Base-by-base conservation (phyloP, 2,888 invertebrate genomes). In the Eutolmus rufibarbis region DNA sequence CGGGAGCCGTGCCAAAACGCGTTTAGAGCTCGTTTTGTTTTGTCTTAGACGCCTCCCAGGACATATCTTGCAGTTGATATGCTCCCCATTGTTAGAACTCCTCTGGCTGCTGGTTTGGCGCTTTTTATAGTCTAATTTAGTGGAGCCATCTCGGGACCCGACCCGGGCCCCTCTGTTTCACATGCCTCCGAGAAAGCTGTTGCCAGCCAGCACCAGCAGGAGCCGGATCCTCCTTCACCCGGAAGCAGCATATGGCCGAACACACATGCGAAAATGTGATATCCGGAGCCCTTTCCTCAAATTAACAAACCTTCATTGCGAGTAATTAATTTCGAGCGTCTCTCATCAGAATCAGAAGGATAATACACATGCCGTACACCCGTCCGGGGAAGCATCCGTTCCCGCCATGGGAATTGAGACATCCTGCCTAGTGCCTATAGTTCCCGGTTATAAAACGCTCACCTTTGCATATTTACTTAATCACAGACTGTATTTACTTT, bases 191-290 rank as follows among this genome's bases (percentile, higher is more conserved):
- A 28, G 66, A 12, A 28, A 51, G n/a, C n/a, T 51, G 19, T 28
- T 28, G 66, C 23, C 66, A 23, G 66, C 19, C 16, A 19, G n/a
- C 66, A 23, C 7, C 28, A 66, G 66, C 66, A 19, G 28, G 23
- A 4, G 12, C 5, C 16, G 66, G 19, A 28, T 37, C 28, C 74
- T 66, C 66, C 51, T 31, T 31, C 23, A 74, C n/a, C 84, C 84
- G 84, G 84, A 84, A 37, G 66, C 34, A 40, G 23, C 84, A 84
- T 57, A 57, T 66, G 84, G 84, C 40, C 34, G 57, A 84, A 84
- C 84, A 84, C 84, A 66, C 74, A 84, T 84, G 84, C 34, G 84
- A 84, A 84, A 84, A 74, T 84, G 57, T 84, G 37, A 37, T 84
- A 19, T 74, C 74, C 66, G 23, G 57, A 46, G 12, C 37, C 84